phyloP scores from a whole-genome alignment of 2,113 vertebrate genomes.

The Glareola pratincola region DNA sequence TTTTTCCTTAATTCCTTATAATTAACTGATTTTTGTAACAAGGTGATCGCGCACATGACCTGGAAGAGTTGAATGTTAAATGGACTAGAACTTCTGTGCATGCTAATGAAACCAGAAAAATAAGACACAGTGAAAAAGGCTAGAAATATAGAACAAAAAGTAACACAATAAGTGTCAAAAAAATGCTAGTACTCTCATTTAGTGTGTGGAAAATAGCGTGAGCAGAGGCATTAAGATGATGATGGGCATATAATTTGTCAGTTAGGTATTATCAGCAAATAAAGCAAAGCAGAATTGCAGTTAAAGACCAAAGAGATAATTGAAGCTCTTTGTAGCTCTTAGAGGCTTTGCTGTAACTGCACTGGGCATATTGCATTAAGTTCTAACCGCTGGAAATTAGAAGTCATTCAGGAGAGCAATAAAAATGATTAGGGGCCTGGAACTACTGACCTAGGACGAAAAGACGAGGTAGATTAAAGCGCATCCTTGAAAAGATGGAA shows the following conservation, averaged over 20 bases:
- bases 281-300: background rate
- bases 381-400: conserved; percentile 14
- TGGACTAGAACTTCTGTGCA: background rate
- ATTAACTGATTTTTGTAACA: background rate
- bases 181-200: background rate
- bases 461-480: background rate
- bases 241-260: background rate
- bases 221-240: background rate
- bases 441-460: conserved; percentile 17
- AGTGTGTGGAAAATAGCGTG: background rate
- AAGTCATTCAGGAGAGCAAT: conserved; percentile 24
- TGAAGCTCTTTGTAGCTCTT: background rate
- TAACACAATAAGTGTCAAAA: background rate
- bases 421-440: background rate
- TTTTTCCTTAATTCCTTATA: background rate
- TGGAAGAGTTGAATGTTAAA: background rate
- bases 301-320: background rate
- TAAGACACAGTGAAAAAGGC: background rate
- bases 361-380: background rate
- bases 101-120: background rate
- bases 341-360: background rate
- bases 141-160: background rate
- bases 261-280: conserved; percentile 12
- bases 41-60: background rate
- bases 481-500: background rate